Percentiles rank a stretch among this genome's conserved stretches.
phyloP scores from a whole-genome alignment of 1,140 invertebrate species.

The Drosophila takahashii region DNA sequence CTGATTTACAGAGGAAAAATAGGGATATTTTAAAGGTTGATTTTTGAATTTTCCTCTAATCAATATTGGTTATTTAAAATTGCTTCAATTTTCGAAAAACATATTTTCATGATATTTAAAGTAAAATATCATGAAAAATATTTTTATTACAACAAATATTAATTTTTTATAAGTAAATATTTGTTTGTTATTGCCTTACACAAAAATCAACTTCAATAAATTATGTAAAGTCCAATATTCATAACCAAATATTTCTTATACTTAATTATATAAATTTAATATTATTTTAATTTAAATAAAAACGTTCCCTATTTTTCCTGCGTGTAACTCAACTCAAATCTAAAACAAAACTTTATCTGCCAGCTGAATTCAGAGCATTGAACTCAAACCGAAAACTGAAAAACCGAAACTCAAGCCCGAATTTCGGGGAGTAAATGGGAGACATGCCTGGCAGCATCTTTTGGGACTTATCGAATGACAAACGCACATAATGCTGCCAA shows the following conservation, averaged over 20 bases:
- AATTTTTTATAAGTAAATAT: too few relatives aligned
- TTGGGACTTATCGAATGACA: conserved; percentile 59
- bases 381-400: conserved; percentile 26
- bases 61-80: too few relatives aligned
- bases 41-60: background rate
- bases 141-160: too few relatives aligned
- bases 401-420: conserved; percentile 12
- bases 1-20: background rate
- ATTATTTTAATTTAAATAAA: too few relatives aligned
- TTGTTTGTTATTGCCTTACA: too few relatives aligned
- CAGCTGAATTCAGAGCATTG: conserved; percentile 38
- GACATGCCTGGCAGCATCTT: conserved; percentile 48
- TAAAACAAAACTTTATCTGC: conserved; percentile 43
- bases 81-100: too few relatives aligned
- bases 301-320: background rate
- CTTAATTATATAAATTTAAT: too few relatives aligned
- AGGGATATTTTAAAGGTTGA: background rate
- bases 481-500: conserved; percentile 49
- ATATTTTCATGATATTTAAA: too few relatives aligned
- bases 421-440: conserved; percentile 12
- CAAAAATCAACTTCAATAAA: too few relatives aligned
- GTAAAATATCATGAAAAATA: too few relatives aligned
- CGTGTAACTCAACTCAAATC: conserved; percentile 16
- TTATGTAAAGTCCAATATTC: too few relatives aligned
- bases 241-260: too few relatives aligned